Conservation (phyloP, 1,140 invertebrate species). For the Drosophila varians region DNA sequence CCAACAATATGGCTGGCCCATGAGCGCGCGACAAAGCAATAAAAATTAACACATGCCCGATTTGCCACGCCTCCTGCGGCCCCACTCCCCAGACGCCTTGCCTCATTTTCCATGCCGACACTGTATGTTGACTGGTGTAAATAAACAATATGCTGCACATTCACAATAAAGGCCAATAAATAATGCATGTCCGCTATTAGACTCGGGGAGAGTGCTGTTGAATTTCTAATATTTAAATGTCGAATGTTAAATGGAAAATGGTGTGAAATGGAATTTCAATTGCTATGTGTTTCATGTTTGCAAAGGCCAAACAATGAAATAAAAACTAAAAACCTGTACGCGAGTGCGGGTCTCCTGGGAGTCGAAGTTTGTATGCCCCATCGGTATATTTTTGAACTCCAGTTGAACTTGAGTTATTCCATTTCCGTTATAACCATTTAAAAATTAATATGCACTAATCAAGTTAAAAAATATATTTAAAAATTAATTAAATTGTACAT, state of each 20-base stretch:
- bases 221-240: constrained; percentile 27
- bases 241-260: constrained; percentile 47
- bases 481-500: no score
- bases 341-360: neutral
- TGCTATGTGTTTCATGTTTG: constrained; percentile 36
- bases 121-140: constrained; percentile 38
- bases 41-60: constrained; percentile 63
- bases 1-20: constrained; percentile 13
- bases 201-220: constrained; percentile 33
- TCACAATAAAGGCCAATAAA: constrained; percentile 55
- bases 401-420: no score
- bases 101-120: constrained; percentile 15
- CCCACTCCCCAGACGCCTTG: constrained; percentile 23
- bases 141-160: constrained; percentile 50
- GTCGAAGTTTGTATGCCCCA: neutral
- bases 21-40: constrained; percentile 59
- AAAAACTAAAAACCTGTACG: constrained; percentile 2
- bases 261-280: constrained; percentile 58
- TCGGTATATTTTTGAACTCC: no score
- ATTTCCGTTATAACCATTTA: no score
- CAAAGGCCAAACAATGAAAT: constrained; percentile 19
- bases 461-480: no score
- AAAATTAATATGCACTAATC: no score
- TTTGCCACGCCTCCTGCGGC: constrained; percentile 13
- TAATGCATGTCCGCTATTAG: constrained; percentile 63